Conservation (phyloP, 64 coral and sea anemone species). For the Dendronephthya gigantea region DNA sequence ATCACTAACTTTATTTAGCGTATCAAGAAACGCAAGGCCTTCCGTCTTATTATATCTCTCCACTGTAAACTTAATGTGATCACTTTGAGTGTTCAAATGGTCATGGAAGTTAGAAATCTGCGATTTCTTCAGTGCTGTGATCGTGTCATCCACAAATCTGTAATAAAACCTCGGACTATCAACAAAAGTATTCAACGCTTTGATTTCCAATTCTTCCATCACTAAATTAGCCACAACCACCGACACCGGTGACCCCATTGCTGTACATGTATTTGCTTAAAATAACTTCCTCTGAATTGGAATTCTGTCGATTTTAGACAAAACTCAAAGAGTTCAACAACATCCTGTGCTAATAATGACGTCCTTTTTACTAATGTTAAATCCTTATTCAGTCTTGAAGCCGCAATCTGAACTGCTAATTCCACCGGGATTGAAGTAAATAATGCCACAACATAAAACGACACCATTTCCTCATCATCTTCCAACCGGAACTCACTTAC, state of each 20-base stretch:
- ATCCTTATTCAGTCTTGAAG: not conserved
- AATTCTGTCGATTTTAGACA: not conserved
- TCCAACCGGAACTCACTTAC: not conserved
- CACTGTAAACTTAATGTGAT: not conserved
- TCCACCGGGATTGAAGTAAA: too few species aligned
- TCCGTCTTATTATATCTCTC: not conserved
- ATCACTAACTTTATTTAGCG: not conserved
- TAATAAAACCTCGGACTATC: not conserved
- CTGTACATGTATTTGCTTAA: not conserved
- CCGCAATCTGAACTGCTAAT: too few species aligned
- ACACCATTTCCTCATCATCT: not conserved
- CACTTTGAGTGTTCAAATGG: not conserved
- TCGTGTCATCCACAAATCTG: not conserved
- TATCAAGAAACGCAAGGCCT: slow-evolving; percentile 7
- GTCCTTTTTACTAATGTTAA: not conserved
- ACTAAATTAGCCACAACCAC: not conserved
- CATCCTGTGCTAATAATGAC: not conserved
- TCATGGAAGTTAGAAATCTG: not conserved
- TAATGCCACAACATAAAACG: not conserved
- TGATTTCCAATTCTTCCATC: not conserved
- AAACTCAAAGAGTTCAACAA: not conserved
- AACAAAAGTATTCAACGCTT: not conserved
- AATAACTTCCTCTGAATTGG: not conserved
- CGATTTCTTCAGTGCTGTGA: not conserved
- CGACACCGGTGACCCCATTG: not conserved